phyloP scores from a whole-genome alignment of 2,113 vertebrate genomes.

The Aphyosemion australe region DNA sequence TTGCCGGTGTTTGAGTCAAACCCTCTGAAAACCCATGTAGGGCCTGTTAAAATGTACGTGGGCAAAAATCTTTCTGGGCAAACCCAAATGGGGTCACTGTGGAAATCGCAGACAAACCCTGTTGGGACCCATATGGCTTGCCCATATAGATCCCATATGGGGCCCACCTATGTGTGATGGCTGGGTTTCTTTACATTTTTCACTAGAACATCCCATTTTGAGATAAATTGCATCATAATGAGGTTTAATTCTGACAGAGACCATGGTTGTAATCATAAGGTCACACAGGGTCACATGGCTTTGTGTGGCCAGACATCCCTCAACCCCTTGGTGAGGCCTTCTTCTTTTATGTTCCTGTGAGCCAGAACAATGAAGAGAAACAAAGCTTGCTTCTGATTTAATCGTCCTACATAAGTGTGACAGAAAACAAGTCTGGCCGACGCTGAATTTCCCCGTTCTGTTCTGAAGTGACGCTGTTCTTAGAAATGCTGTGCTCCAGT shows the following conservation, averaged over 20 bases:
- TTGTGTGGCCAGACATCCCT: constrained; percentile 18
- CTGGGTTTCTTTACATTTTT: too few species aligned
- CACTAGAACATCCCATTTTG: background rate
- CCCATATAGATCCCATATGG: too few species aligned
- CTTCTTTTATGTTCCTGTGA: constrained; percentile 11
- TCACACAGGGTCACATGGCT: constrained; percentile 3
- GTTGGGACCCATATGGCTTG: too few species aligned
- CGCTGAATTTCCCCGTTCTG: too few species aligned
- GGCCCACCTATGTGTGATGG: too few species aligned
- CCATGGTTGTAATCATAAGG: constrained; percentile 10
- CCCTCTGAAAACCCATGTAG: too few species aligned
- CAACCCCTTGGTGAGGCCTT: constrained; percentile 14
- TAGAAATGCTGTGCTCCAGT: constrained; percentile 9
- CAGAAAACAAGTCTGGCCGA: background rate
- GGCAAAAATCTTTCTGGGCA: too few species aligned
- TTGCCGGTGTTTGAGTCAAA: too few species aligned
- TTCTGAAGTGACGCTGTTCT: constrained; percentile 17
- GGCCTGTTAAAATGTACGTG: too few species aligned
- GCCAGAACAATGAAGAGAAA: constrained; percentile 38
- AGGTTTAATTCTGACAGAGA: background rate
- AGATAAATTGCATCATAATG: background rate
- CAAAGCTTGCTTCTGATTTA: background rate
- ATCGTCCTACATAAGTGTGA: background rate
- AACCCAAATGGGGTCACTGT: too few species aligned
- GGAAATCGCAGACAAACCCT: too few species aligned